A percentile compares a stretch with the other conserved stretches of the same genome.
Conservation (phyloP, 2,113 vertebrate genomes). For the Archocentrus centrarchus region DNA sequence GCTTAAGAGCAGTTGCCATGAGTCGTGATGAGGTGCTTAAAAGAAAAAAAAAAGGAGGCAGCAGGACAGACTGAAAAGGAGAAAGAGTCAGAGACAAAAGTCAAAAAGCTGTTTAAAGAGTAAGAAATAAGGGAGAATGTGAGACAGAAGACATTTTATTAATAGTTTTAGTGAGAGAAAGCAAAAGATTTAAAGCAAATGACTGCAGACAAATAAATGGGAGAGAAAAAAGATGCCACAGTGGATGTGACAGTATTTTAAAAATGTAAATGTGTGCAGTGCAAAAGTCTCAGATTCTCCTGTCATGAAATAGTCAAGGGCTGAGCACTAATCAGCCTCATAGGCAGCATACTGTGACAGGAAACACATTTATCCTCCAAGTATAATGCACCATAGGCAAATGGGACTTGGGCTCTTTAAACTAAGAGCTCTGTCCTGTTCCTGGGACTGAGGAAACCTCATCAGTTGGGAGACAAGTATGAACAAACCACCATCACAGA, state of each 20-base stretch:
- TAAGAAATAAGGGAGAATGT: neutral
- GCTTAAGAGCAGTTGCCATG: conserved; percentile 13
- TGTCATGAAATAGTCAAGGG: conserved; percentile 51
- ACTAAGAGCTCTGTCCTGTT: conserved; percentile 53
- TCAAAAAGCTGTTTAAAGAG: conserved; percentile 18
- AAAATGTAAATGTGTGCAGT: conserved; percentile 9
- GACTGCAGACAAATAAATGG: neutral
- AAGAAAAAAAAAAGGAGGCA: neutral
- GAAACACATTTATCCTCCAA: conserved; percentile 37
- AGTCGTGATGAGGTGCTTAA: conserved; percentile 21
- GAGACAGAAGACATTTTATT: neutral
- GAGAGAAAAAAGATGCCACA: neutral
- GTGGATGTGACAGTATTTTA: conserved; percentile 8
- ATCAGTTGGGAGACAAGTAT: conserved; percentile 15
- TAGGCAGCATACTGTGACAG: conserved; percentile 34
- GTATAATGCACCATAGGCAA: conserved; percentile 49
- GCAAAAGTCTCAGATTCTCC: conserved; percentile 20
- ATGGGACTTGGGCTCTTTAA: conserved; percentile 30
- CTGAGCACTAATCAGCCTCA: conserved; percentile 31
- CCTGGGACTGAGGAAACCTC: conserved; percentile 24
- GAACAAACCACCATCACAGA: conserved; percentile 3
- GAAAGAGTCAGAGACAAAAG: conserved; percentile 1
- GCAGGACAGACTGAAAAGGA: neutral
- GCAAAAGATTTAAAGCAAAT: neutral
- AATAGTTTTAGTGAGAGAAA: neutral